A percentile compares a stretch with the other conserved stretches of the same genome.
Evolutionary conservation across 2,888 invertebrate species (phyloP).

Genomic region (Automeris io): DNA sequence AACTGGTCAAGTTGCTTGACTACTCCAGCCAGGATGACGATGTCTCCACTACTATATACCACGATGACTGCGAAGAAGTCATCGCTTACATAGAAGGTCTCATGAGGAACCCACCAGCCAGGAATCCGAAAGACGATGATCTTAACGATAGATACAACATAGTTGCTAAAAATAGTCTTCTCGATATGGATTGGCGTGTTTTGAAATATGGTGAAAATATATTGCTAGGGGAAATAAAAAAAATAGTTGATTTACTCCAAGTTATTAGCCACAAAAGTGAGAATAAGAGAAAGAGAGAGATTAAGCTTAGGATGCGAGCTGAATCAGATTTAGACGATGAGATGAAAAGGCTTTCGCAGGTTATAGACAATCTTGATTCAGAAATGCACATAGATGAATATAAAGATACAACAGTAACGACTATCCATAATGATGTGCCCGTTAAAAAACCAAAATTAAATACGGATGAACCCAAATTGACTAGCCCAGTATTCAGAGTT

Average conservation of each 20-base stretch:
- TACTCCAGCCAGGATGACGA: constrained; percentile 81
- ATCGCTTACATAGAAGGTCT: constrained; percentile 56
- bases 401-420: constrained; percentile 29
- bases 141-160: constrained; percentile 57
- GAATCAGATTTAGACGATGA: constrained; percentile 59
- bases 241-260: constrained; percentile 51
- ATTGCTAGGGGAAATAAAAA: constrained; percentile 61
- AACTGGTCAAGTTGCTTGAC: constrained; percentile 84
- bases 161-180: constrained; percentile 54
- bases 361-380: constrained; percentile 59
- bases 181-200: constrained; percentile 70
- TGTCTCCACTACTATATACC: constrained; percentile 62
- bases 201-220: constrained; percentile 70
- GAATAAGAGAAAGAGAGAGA: constrained; percentile 41
- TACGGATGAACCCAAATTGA: constrained; percentile 31
- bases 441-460: constrained; percentile 32
- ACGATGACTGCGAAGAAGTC: constrained; percentile 64
- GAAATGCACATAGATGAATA: constrained; percentile 35
- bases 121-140: constrained; percentile 40
- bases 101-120: constrained; percentile 37
- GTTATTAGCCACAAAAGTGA: constrained; percentile 43
- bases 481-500: constrained; percentile 55
- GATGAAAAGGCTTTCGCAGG: constrained; percentile 64
- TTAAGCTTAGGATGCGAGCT: constrained; percentile 39
- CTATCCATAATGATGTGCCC: constrained; percentile 21